Percentiles rank a stretch among this genome's conserved stretches.
Conservation (phyloP, 2,888 invertebrate species). For the Tetanocera ferruginea region DNA sequence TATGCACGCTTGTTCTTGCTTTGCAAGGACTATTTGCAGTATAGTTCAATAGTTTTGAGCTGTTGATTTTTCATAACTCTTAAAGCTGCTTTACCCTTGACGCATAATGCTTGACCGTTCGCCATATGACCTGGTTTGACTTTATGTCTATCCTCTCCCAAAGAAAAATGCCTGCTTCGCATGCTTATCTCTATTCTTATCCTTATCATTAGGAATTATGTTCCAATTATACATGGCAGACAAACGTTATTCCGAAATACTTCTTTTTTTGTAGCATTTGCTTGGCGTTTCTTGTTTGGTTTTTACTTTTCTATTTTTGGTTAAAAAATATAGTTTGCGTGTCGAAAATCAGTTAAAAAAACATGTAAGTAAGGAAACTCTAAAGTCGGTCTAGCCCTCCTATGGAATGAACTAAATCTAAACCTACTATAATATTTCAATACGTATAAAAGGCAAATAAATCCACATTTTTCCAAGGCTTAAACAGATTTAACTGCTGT, state of each 20-base stretch:
- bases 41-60: background rate
- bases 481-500: too few species aligned
- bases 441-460: too few species aligned
- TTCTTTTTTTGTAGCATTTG: background rate
- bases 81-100: background rate
- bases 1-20: too few species aligned
- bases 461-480: too few species aligned
- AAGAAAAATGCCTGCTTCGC: background rate
- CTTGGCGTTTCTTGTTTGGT: background rate
- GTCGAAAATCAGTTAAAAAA: too few species aligned
- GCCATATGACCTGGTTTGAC: background rate
- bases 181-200: background rate
- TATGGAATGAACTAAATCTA: too few species aligned
- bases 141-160: background rate
- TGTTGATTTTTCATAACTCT: background rate
- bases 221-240: background rate
- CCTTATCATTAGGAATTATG: conserved; percentile 2
- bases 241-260: conserved; percentile 1
- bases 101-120: background rate
- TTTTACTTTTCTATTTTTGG: too few species aligned
- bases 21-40: too few species aligned
- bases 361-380: too few species aligned
- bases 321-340: too few species aligned
- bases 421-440: too few species aligned
- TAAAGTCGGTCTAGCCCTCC: too few species aligned